A percentile compares a stretch with the other conserved stretches of the same genome.
Conservation (phyloP, 2,888 invertebrate species). For the Protula sp. region DNA sequence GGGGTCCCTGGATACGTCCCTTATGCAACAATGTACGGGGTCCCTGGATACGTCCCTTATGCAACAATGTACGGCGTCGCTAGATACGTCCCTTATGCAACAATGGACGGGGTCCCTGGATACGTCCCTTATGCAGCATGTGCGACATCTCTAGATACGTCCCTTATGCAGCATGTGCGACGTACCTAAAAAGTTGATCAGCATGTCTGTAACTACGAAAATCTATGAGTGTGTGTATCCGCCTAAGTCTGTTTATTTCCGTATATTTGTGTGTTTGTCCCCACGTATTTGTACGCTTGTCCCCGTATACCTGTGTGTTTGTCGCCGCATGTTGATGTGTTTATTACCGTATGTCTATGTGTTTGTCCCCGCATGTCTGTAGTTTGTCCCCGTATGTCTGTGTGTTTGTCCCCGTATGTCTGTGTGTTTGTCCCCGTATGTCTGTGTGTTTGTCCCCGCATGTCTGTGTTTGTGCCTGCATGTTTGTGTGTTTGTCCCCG, state of each 20-base stretch:
- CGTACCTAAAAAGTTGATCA: too few relatives aligned
- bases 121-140: too few relatives aligned
- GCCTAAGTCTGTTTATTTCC: not conserved
- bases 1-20: too few relatives aligned
- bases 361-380: slow-evolving; percentile 2
- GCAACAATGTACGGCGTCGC: too few relatives aligned
- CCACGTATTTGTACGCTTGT: slow-evolving; percentile 2
- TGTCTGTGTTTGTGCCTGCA: not conserved
- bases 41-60: too few relatives aligned
- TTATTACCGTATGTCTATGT: slow-evolving; percentile 3
- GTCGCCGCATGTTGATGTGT: slow-evolving; percentile 3
- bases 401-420: not conserved
- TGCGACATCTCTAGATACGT: too few relatives aligned
- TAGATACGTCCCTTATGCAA: too few relatives aligned
- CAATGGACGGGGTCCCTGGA: too few relatives aligned
- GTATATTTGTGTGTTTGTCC: slow-evolving; percentile 4
- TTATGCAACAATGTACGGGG: too few relatives aligned
- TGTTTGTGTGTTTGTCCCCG: not conserved
- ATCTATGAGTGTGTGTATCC: not conserved
- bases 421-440: not conserved
- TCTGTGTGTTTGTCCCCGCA: not conserved
- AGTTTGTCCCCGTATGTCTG: not conserved
- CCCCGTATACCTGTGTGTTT: slow-evolving; percentile 2
- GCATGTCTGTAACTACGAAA: too few relatives aligned
- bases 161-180: too few relatives aligned